phyloP scores from a whole-genome alignment of 2,113 vertebrate species.

The Neomonachus schauinslandi region DNA sequence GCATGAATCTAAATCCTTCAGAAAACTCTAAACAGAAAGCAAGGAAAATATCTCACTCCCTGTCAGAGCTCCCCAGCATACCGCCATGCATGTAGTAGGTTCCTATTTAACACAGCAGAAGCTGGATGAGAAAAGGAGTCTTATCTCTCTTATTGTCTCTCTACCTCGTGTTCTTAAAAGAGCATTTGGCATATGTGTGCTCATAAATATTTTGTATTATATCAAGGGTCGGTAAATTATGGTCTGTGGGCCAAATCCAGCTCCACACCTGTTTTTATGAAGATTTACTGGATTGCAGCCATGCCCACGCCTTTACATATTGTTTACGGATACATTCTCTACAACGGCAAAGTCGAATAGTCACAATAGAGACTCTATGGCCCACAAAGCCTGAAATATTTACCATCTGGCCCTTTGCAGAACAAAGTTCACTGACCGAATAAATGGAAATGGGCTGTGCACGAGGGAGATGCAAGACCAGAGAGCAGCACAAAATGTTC shows the following conservation, averaged over 20 bases:
- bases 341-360: neutral
- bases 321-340: neutral
- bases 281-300: neutral
- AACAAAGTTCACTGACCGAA: neutral
- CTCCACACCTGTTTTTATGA: neutral
- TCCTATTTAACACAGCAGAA: neutral
- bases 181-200: neutral
- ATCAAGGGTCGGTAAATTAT: neutral
- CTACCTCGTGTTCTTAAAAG: neutral
- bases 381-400: neutral
- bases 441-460: neutral
- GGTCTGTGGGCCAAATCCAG: neutral
- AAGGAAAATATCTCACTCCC: neutral
- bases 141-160: neutral
- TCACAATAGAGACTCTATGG: neutral
- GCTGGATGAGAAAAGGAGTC: neutral
- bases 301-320: neutral
- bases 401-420: neutral
- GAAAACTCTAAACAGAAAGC: neutral
- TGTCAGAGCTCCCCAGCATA: neutral
- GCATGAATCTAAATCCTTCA: neutral
- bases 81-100: neutral
- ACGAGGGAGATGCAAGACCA: neutral
- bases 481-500: conserved; percentile 1
- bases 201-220: neutral